phyloP scores from a whole-genome alignment of 2,113 vertebrate species.

The Phyllostomus discolor region DNA sequence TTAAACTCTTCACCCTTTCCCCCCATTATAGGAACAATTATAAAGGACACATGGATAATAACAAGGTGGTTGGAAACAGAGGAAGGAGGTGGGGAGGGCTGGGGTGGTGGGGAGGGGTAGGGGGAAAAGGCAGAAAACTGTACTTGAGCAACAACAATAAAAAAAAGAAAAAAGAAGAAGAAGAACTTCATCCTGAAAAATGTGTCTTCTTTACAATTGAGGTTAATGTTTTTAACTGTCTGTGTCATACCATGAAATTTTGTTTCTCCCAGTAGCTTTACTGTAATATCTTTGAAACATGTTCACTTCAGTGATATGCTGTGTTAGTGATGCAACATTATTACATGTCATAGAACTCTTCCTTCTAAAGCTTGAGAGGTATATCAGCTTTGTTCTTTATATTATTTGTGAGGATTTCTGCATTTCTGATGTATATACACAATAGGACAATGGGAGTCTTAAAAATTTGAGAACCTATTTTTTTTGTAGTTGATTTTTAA shows the following conservation, averaged over 20 bases:
- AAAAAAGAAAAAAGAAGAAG: too few relatives aligned
- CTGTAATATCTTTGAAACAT: not conserved
- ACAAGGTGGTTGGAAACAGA: too few relatives aligned
- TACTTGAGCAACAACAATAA: too few relatives aligned
- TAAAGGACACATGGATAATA: too few relatives aligned
- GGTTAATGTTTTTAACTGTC: conserved; percentile 33
- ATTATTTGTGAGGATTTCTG: conserved; percentile 15
- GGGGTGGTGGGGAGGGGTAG: too few relatives aligned
- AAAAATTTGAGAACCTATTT: not conserved
- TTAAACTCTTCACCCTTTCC: too few relatives aligned
- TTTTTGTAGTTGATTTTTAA: not conserved
- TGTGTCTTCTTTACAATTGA: not conserved
- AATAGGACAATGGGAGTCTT: not conserved
- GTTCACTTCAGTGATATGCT: not conserved
- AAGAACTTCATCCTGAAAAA: conserved; percentile 4
- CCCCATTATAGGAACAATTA: too few relatives aligned
- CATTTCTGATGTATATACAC: not conserved
- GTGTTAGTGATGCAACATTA: conserved; percentile 22
- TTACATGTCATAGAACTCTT: not conserved
- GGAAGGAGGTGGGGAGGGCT: too few relatives aligned
- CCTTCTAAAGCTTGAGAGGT: not conserved
- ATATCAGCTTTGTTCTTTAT: not conserved
- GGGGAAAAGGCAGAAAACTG: too few relatives aligned
- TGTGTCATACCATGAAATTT: not conserved
- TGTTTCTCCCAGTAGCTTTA: not conserved